Evolutionary conservation across 2,113 vertebrate genomes (phyloP).

Genomic region (Brienomyrus brachyistius): DNA sequence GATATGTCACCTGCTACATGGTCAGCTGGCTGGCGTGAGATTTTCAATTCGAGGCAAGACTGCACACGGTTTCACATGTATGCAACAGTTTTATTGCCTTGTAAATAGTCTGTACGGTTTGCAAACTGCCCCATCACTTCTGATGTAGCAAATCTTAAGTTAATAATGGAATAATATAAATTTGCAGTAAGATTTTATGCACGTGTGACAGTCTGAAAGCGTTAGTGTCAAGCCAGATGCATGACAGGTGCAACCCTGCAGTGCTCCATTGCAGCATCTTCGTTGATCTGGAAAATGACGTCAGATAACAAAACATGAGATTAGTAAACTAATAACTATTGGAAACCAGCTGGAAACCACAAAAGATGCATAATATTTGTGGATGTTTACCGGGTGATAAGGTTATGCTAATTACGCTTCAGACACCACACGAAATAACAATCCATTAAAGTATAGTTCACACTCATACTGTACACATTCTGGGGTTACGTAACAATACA

Average conservation of each 20-base stretch:
- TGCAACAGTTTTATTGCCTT: not conserved
- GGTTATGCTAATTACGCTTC: not conserved
- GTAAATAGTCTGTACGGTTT: not conserved
- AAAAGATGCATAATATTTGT: not conserved
- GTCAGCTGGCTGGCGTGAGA: not conserved
- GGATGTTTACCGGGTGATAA: not conserved
- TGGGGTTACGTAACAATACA: not conserved
- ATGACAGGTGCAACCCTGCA: not conserved
- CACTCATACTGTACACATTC: not conserved
- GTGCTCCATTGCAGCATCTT: not conserved
- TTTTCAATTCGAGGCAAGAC: not conserved
- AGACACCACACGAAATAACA: not conserved
- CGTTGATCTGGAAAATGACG: not conserved
- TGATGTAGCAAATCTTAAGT: not conserved
- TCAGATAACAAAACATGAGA: not conserved
- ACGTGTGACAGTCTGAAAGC: not conserved
- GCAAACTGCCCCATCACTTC: not conserved
- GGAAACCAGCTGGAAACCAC: not conserved
- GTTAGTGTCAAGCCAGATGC: not conserved
- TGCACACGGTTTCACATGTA: not conserved
- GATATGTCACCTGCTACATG: not conserved
- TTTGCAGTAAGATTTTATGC: not conserved
- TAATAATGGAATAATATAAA: not conserved
- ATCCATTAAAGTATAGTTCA: no score
- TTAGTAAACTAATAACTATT: not conserved